Conservation (phyloP, 1,140 invertebrate genomes). For the Drosophila kurseongensis region DNA sequence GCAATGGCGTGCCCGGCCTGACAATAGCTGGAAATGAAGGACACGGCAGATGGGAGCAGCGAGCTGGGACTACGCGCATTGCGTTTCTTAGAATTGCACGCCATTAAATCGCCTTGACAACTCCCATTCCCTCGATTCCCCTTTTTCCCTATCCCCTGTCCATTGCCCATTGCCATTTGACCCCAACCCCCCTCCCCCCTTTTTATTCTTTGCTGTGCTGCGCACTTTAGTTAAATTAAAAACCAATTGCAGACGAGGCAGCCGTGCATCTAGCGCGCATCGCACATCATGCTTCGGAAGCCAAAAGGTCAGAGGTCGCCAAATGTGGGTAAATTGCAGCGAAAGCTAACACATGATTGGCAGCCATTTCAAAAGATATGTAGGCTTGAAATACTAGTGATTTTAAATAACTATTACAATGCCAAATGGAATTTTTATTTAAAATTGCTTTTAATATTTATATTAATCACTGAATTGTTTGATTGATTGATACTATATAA, state of each 20-base stretch:
- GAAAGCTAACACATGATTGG: slow-evolving; percentile 51
- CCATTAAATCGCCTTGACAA: slow-evolving; percentile 75
- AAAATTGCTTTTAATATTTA: too few species aligned
- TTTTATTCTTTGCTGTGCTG: slow-evolving; percentile 36
- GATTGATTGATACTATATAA: too few species aligned
- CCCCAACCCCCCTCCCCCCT: not conserved
- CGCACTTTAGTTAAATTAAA: slow-evolving; percentile 81
- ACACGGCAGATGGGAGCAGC: slow-evolving; percentile 40
- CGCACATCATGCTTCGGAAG: slow-evolving; percentile 25
- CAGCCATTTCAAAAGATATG: slow-evolving; percentile 11
- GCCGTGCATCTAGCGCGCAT: slow-evolving; percentile 42
- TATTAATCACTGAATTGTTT: too few species aligned
- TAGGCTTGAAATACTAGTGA: too few species aligned
- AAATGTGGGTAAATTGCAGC: slow-evolving; percentile 11
- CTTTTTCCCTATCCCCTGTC: not conserved
- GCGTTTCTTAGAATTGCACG: slow-evolving; percentile 71
- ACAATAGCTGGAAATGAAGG: slow-evolving; percentile 69
- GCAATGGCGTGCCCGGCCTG: slow-evolving; percentile 65
- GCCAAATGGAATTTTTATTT: too few species aligned
- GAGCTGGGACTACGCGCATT: slow-evolving; percentile 41
- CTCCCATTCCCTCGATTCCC: slow-evolving; percentile 5
- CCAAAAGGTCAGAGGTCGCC: slow-evolving; percentile 64
- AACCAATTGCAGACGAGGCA: slow-evolving; percentile 69
- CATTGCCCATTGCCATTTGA: not conserved
- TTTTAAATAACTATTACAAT: too few species aligned